A percentile compares a stretch with the other conserved stretches of the same genome.
Evolutionary conservation across 1,140 invertebrate species (phyloP).

Genomic region (Pseudomyrmex cubaensis): DNA sequence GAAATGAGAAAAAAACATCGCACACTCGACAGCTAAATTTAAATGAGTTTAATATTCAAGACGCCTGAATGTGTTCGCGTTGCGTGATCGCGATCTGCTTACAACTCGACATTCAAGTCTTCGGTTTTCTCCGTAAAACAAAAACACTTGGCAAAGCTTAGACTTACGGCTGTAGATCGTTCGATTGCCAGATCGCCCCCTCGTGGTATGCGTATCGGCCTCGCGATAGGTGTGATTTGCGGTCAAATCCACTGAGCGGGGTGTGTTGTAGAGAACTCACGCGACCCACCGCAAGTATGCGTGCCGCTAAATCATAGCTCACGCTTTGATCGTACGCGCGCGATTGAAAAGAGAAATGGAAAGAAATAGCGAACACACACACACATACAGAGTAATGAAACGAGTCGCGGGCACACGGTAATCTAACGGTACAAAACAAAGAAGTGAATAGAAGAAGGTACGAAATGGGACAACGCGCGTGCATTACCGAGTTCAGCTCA

Average conservation of each 20-base stretch:
- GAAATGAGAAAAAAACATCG: too few species aligned
- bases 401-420: slow-evolving; percentile 31
- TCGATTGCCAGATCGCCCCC: not conserved
- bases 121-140: too few species aligned
- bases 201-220: not conserved
- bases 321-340: slow-evolving; percentile 21
- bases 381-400: slow-evolving; percentile 9
- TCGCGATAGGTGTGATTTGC: slow-evolving; percentile 56
- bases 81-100: too few species aligned
- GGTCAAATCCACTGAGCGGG: slow-evolving; percentile 39
- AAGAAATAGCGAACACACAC: too few species aligned
- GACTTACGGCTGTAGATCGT: not conserved
- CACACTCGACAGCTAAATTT: not conserved
- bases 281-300: slow-evolving; percentile 34
- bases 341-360: slow-evolving; percentile 10
- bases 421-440: slow-evolving; percentile 51
- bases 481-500: slow-evolving; percentile 1
- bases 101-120: too few species aligned
- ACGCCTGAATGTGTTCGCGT: too few species aligned
- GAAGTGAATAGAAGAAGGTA: slow-evolving; percentile 45
- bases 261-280: slow-evolving; percentile 17
- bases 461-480: slow-evolving; percentile 34
- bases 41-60: not conserved
- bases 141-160: too few species aligned
- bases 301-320: slow-evolving; percentile 58